Percentiles rank a stretch among this genome's conserved stretches.
Evolutionary conservation across 2,113 vertebrate genomes (phyloP).

Genomic region (Brachypodius melanocephalos): DNA sequence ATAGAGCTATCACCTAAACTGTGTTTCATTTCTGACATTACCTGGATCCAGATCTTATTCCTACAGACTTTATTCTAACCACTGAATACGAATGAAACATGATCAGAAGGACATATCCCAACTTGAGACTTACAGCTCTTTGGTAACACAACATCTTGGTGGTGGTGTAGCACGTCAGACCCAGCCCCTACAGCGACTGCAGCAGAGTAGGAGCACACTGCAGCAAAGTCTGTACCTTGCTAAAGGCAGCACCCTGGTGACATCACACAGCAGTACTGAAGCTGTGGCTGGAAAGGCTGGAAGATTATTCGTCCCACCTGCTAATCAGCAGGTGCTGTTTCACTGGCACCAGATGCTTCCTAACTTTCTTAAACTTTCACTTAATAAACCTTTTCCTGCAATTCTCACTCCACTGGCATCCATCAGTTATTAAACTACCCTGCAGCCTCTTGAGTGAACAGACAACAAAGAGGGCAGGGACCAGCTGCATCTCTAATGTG

Average conservation of each 20-base stretch:
- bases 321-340: neutral
- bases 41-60: neutral
- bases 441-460: neutral
- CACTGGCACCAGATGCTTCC: accelerated
- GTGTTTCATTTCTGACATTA: neutral
- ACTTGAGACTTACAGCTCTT: neutral
- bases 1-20: neutral
- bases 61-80: neutral
- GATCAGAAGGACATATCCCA: neutral
- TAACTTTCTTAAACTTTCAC: neutral
- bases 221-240: neutral
- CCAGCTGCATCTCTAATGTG: neutral
- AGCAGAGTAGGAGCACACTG: neutral
- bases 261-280: neutral
- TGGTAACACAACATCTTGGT: neutral
- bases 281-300: neutral
- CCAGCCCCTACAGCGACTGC: neutral
- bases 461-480: neutral
- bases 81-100: neutral
- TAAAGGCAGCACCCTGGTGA: neutral
- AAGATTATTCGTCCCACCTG: neutral
- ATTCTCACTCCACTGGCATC: neutral
- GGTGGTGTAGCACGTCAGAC: neutral
- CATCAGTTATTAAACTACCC: neutral
- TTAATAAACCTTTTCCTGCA: neutral